These are phyloP conservation scores for Halyomorpha halys DNA, from an alignment of 1,140 invertebrate genomes.

Conservation along the genomic window DNA sequence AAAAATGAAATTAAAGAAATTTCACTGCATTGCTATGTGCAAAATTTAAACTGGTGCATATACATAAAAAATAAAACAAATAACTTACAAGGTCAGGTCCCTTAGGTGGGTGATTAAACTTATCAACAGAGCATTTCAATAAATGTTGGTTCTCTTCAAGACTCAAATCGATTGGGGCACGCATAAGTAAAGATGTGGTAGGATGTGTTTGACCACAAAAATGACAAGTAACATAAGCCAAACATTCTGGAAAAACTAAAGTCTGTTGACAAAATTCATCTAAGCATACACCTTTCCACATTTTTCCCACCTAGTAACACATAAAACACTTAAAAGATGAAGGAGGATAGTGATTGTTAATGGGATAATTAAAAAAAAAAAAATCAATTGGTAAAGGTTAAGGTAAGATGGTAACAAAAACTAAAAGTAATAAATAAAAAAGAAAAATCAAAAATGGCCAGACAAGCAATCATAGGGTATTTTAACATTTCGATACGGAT, in stretches of 20 bases:
- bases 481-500: too few species aligned
- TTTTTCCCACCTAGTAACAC: conserved; percentile 16
- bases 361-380: too few species aligned
- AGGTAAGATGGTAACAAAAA: too few species aligned
- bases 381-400: too few species aligned
- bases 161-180: conserved; percentile 20
- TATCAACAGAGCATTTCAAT: conserved; percentile 2
- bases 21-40: too few species aligned
- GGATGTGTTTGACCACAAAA: conserved; percentile 28
- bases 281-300: conserved; percentile 27
- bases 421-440: too few species aligned
- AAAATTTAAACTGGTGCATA: not conserved
- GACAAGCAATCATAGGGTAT: too few species aligned
- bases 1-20: not conserved
- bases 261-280: conserved; percentile 28
- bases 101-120: conserved; percentile 24
- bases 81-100: conserved; percentile 28
- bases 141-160: conserved; percentile 7
- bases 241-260: conserved; percentile 23
- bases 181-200: conserved; percentile 17
- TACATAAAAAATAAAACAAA: not conserved
- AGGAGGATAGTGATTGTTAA: too few species aligned
- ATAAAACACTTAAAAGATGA: not conserved
- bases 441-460: too few species aligned
- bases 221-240: conserved; percentile 25